phyloP scores from a whole-genome alignment of 2,113 vertebrate genomes.

The Uropsilus gracilis region DNA sequence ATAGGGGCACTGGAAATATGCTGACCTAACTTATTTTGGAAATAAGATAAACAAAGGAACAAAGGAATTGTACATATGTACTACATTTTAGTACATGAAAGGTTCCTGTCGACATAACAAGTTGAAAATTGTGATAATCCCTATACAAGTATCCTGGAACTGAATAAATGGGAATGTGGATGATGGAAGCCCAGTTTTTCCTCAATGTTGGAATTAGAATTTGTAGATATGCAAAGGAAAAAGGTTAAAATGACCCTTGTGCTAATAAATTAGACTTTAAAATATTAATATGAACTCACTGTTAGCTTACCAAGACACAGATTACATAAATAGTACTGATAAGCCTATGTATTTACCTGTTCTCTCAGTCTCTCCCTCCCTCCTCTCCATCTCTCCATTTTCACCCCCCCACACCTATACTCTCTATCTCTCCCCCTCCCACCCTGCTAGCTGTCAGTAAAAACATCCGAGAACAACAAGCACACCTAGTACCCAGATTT shows the following conservation, averaged over 20 bases:
- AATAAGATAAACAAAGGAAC: background rate
- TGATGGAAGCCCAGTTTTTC: background rate
- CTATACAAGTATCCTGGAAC: background rate
- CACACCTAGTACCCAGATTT: background rate
- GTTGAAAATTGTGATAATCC: background rate
- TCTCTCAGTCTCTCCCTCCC: no score
- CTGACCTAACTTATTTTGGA: background rate
- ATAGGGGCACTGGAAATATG: background rate
- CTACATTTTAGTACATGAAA: background rate
- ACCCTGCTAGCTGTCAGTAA: slow-evolving; percentile 7
- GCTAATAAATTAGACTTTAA: background rate
- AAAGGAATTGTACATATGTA: background rate
- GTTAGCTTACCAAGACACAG: background rate
- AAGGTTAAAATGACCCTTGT: background rate
- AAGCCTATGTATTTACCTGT: no score
- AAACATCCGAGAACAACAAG: slow-evolving; percentile 6
- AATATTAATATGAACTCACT: background rate
- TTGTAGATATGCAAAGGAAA: background rate
- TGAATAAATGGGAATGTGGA: background rate
- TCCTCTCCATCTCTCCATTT: no score
- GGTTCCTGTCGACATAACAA: background rate
- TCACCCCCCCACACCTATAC: no score
- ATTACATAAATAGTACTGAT: background rate
- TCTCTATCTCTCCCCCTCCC: no score
- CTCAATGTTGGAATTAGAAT: background rate